Conservation (phyloP, 2,888 invertebrate species). For the Aspidapion aeneum region DNA sequence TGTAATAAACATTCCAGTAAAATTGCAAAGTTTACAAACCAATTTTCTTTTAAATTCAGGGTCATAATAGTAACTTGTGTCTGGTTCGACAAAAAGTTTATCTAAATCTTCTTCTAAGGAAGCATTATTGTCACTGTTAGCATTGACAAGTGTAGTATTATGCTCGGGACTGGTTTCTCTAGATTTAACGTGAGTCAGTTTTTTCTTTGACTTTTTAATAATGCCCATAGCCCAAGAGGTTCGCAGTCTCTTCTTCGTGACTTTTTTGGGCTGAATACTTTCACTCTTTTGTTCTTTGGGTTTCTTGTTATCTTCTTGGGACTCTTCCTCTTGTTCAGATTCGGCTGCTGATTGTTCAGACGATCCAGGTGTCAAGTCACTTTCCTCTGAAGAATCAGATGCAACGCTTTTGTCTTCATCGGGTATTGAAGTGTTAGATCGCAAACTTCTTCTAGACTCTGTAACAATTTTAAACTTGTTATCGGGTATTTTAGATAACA, state of each 20-base stretch:
- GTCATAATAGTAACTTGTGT: slow-evolving; percentile 33
- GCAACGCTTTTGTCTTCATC: slow-evolving; percentile 25
- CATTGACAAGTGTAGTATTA: background rate
- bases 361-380: slow-evolving; percentile 5
- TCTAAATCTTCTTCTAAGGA: slow-evolving; percentile 17
- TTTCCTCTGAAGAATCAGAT: slow-evolving; percentile 4
- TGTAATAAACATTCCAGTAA: slow-evolving; percentile 58
- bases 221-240: slow-evolving; percentile 42
- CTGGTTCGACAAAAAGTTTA: slow-evolving; percentile 29
- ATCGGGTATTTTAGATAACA: slow-evolving; percentile 35
- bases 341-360: slow-evolving; percentile 13
- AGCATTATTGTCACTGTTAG: slow-evolving; percentile 1
- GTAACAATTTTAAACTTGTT: slow-evolving; percentile 26
- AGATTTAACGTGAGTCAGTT: slow-evolving; percentile 14
- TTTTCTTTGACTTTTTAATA: slow-evolving; percentile 29
- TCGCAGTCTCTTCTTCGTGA: slow-evolving; percentile 46
- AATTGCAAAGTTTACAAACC: slow-evolving; percentile 60
- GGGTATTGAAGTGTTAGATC: slow-evolving; percentile 23
- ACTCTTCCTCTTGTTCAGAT: slow-evolving; percentile 11
- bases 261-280: slow-evolving; percentile 30
- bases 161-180: slow-evolving; percentile 15
- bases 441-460: slow-evolving; percentile 9
- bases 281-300: slow-evolving; percentile 17
- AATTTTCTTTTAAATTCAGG: slow-evolving; percentile 21
- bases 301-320: background rate